A percentile compares a stretch with the other conserved stretches of the same genome.
These are phyloP conservation scores for Thecophora atra DNA, from an alignment of 2,888 invertebrate genomes.

Conservation along the genomic window DNA sequence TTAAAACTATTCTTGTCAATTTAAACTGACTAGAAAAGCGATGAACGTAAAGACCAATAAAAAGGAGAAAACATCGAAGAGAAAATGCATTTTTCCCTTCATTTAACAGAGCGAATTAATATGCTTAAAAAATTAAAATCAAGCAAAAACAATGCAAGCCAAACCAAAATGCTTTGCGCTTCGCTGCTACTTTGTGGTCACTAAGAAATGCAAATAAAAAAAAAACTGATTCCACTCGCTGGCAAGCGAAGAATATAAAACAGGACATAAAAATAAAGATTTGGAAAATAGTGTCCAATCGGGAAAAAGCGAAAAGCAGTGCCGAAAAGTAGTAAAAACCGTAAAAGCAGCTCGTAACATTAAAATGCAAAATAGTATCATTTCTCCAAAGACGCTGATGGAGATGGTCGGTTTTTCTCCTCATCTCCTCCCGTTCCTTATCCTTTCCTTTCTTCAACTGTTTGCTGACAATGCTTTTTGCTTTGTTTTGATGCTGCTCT, in stretches of 20 bases:
- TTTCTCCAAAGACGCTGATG: constrained; percentile 25
- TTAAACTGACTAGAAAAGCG: too few relatives aligned
- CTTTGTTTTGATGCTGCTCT: background rate
- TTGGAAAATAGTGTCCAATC: background rate
- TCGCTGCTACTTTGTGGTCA: background rate
- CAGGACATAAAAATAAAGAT: background rate
- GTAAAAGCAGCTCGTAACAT: constrained; percentile 16
- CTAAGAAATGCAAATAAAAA: background rate
- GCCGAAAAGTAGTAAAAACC: constrained; percentile 5
- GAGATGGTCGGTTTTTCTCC: too few relatives aligned
- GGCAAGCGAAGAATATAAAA: background rate
- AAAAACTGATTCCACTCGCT: too few relatives aligned
- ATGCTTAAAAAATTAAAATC: background rate
- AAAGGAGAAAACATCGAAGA: too few relatives aligned
- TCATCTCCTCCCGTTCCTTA: background rate
- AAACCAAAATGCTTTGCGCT: background rate
- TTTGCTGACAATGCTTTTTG: background rate
- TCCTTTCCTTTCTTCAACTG: background rate
- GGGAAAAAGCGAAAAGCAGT: background rate
- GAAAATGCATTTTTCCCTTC: too few relatives aligned
- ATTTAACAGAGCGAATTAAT: too few relatives aligned
- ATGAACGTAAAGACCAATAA: too few relatives aligned
- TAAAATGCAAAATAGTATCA: constrained; percentile 24
- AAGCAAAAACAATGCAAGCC: constrained; percentile 4
- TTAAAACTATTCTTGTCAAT: too few relatives aligned